phyloP scores from a whole-genome alignment of 2,113 vertebrate genomes.

The Zapornia atra region DNA sequence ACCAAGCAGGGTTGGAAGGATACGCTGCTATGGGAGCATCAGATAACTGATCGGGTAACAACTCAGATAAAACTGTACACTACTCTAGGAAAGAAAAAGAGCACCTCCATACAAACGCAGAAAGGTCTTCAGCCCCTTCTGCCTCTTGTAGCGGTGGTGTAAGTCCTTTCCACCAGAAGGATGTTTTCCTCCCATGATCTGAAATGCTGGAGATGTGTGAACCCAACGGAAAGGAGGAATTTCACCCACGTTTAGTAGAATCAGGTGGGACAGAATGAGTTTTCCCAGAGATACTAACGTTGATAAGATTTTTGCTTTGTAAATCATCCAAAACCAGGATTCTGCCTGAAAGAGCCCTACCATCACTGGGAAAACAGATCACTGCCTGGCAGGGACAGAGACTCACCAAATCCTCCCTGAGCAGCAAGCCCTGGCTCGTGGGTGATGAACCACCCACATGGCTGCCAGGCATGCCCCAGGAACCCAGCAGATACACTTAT shows the following conservation, averaged over 20 bases:
- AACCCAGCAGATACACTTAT: background rate
- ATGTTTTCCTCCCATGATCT: background rate
- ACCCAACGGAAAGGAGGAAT: background rate
- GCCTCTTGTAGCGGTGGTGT: background rate
- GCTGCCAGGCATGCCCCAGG: background rate
- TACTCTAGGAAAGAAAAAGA: background rate
- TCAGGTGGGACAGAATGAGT: background rate
- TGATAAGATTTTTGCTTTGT: conserved; percentile 2
- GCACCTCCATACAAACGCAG: background rate
- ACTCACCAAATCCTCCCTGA: background rate
- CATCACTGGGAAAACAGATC: conserved; percentile 30
- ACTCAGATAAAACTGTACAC: background rate
- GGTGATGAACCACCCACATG: background rate
- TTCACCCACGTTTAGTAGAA: background rate
- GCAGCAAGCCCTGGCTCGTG: background rate
- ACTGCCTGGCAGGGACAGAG: background rate
- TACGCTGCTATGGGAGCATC: conserved; percentile 4
- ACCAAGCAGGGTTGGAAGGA: background rate
- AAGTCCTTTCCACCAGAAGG: background rate
- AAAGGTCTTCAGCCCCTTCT: background rate
- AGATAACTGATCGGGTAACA: background rate
- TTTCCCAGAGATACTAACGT: background rate
- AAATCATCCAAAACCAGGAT: background rate
- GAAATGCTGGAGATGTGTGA: background rate
- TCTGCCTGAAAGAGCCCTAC: background rate